These are phyloP conservation scores for Dendropsophus ebraccatus DNA, from an alignment of 2,113 vertebrate genomes.

Conservation along the genomic window DNA sequence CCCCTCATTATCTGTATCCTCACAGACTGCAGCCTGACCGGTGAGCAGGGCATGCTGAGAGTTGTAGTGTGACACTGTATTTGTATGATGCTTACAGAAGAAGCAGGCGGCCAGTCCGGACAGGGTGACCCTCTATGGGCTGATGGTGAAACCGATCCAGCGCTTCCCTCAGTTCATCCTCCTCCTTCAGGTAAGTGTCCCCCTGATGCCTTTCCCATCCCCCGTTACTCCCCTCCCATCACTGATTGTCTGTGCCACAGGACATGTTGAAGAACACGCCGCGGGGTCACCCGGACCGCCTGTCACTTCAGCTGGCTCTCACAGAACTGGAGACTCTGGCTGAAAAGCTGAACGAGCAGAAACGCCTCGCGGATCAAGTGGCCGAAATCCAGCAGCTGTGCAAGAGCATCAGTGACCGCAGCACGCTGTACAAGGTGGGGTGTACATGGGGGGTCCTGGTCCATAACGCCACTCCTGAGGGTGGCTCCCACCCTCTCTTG, in stretches of 20 bases:
- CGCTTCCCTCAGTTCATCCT: constrained; percentile 97
- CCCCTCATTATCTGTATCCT: background rate
- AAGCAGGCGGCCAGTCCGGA: constrained; percentile 89
- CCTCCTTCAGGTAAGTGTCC: constrained; percentile 85
- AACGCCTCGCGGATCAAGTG: constrained; percentile 91
- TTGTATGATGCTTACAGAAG: constrained; percentile 71
- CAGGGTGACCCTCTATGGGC: constrained; percentile 91
- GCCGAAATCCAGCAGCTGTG: constrained; percentile 93
- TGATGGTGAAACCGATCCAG: constrained; percentile 98
- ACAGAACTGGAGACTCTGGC: constrained; percentile 94
- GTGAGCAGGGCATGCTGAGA: background rate
- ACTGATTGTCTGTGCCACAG: constrained; percentile 65
- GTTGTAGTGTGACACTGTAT: background rate
- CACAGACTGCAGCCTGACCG: background rate
- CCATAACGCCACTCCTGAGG: too few relatives aligned
- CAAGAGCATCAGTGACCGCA: constrained; percentile 87
- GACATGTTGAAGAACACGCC: constrained; percentile 97
- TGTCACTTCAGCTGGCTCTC: constrained; percentile 93
- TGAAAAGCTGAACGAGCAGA: constrained; percentile 94
- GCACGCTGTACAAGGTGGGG: constrained; percentile 87
- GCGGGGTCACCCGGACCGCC: constrained; percentile 85
- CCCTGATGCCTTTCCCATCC: background rate
- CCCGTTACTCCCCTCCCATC: background rate
- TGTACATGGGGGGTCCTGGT: too few relatives aligned
- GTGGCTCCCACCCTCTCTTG: too few relatives aligned